These are phyloP conservation scores for Megalonaias nervosa DNA, from an alignment of 1,140 invertebrate species.

Conservation along the genomic window DNA sequence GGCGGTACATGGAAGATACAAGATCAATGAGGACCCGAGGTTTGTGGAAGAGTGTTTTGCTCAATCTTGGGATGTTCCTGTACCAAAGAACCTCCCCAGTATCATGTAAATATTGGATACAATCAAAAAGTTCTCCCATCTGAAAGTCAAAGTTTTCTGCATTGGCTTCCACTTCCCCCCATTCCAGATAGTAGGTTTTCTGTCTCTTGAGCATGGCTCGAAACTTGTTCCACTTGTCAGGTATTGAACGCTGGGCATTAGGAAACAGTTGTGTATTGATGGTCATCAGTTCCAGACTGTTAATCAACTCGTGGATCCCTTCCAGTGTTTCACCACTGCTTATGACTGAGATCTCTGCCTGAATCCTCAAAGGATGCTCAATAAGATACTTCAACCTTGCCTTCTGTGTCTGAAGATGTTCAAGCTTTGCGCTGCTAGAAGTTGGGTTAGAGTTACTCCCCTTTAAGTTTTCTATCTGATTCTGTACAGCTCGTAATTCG, in stretches of 20 bases:
- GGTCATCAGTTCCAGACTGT: slow-evolving; percentile 64
- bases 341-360: slow-evolving; percentile 51
- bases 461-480: slow-evolving; percentile 35
- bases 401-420: slow-evolving; percentile 49
- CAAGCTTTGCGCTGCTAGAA: slow-evolving; percentile 6
- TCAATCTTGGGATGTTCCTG: slow-evolving; percentile 45
- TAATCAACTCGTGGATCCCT: slow-evolving; percentile 56
- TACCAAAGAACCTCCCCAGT: slow-evolving; percentile 68
- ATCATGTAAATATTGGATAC: slow-evolving; percentile 61
- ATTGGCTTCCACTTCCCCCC: slow-evolving; percentile 51
- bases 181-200: slow-evolving; percentile 51
- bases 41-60: slow-evolving; percentile 62
- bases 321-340: slow-evolving; percentile 57
- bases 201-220: slow-evolving; percentile 52
- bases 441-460: slow-evolving; percentile 14
- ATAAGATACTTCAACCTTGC: slow-evolving; percentile 51
- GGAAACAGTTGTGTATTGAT: slow-evolving; percentile 65
- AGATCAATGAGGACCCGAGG: slow-evolving; percentile 58
- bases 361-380: slow-evolving; percentile 46
- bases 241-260: slow-evolving; percentile 57
- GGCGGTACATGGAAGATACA: slow-evolving; percentile 57
- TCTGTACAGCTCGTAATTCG: slow-evolving; percentile 44
- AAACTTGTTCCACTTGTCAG: slow-evolving; percentile 58
- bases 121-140: slow-evolving; percentile 55
- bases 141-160: slow-evolving; percentile 47